Percentiles rank a stretch among this genome's conserved stretches.
Conservation (phyloP, 2,888 invertebrate species). For the Philhelius pedissequus region DNA sequence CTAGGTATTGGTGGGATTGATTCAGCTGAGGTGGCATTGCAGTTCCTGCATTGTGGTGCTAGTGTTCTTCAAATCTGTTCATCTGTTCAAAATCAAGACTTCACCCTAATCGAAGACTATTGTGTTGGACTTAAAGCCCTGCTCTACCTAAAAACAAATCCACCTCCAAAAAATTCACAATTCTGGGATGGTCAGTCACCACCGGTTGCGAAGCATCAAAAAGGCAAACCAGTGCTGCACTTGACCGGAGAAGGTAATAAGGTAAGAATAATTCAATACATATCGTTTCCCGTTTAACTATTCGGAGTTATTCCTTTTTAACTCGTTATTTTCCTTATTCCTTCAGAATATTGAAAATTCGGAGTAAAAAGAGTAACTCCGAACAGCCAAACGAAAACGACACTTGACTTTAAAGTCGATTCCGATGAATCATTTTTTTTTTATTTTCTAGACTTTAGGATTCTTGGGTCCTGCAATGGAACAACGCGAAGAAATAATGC, state of each 20-base stretch:
- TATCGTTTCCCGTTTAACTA: too few relatives aligned
- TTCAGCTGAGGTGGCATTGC: conserved; percentile 96
- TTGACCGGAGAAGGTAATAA: conserved; percentile 84
- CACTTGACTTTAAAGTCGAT: too few relatives aligned
- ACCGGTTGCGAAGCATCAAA: conserved; percentile 92
- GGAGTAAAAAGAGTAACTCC: too few relatives aligned
- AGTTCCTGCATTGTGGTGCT: conserved; percentile 96
- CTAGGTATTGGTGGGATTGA: conserved; percentile 98
- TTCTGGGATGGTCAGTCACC: conserved; percentile 97
- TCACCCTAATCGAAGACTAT: conserved; percentile 97
- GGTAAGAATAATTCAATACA: conserved; percentile 81
- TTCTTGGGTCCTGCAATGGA: conserved; percentile 92
- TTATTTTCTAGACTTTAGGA: conserved; percentile 85
- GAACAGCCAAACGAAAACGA: too few relatives aligned
- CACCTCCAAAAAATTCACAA: conserved; percentile 80
- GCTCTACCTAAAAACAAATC: conserved; percentile 86
- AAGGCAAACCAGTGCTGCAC: conserved; percentile 91
- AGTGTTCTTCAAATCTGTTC: conserved; percentile 96
- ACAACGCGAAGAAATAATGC: conserved; percentile 84
- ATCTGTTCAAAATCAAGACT: conserved; percentile 99
- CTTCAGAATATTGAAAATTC: too few relatives aligned
- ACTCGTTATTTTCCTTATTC: too few relatives aligned
- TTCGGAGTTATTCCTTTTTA: too few relatives aligned
- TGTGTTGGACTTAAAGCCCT: conserved; percentile 92
- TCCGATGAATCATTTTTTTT: not conserved